These are phyloP conservation scores for Hystrix brachyura DNA, from an alignment of 2,113 vertebrate species.

Conservation along the genomic window DNA sequence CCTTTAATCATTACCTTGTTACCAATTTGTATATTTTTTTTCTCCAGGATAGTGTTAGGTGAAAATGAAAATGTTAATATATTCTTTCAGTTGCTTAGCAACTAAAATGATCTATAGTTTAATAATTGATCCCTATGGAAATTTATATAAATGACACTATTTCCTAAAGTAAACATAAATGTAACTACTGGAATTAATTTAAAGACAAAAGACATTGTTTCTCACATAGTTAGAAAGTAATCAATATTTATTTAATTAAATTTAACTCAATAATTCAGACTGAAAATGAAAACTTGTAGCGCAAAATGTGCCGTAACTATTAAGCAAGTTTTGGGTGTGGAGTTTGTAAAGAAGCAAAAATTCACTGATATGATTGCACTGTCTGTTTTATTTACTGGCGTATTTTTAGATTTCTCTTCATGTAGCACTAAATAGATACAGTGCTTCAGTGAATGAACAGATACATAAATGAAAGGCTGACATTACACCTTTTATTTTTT, in stretches of 20 bases:
- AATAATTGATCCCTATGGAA: background rate
- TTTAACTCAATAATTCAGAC: background rate
- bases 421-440: background rate
- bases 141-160: background rate
- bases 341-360: background rate
- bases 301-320: background rate
- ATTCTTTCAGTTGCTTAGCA: constrained; percentile 26
- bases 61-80: background rate
- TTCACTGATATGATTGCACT: background rate
- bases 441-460: background rate
- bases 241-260: background rate
- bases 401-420: background rate
- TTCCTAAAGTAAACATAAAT: constrained; percentile 21
- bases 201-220: background rate
- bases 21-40: background rate
- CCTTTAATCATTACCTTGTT: background rate
- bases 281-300: background rate
- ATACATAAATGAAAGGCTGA: background rate
- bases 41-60: background rate
- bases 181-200: background rate
- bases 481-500: background rate
- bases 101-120: background rate
- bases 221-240: background rate
- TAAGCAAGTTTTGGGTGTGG: background rate
- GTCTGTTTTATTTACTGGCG: background rate